Evolutionary conservation across 2,113 vertebrate genomes (phyloP).

Genomic region (Morone chrysops): DNA sequence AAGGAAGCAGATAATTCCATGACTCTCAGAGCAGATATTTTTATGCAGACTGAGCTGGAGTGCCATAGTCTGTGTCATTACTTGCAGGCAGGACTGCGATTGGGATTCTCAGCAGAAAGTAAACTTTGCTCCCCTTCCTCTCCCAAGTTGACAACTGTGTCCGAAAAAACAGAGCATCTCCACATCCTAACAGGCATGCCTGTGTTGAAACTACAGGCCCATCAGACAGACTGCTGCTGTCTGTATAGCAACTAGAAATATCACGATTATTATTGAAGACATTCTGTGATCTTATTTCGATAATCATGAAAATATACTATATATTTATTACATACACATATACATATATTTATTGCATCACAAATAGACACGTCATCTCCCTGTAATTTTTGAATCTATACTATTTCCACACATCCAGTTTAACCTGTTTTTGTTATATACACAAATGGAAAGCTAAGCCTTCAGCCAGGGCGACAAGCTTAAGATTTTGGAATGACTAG

Average conservation of each 20-base stretch:
- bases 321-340: no score
- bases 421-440: no score
- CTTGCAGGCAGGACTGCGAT: not conserved
- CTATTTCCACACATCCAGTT: no score
- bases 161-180: constrained; percentile 9
- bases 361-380: no score
- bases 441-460: no score
- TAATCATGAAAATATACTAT: no score
- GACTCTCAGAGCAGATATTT: not conserved
- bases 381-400: no score
- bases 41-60: not conserved
- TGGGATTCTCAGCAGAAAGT: not conserved
- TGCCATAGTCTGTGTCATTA: not conserved
- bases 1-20: not conserved
- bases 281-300: no score
- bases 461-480: no score
- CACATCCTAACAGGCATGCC: not conserved
- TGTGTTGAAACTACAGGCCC: constrained; percentile 7
- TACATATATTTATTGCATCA: no score
- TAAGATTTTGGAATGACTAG: no score
- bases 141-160: constrained; percentile 1
- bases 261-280: no score
- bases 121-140: constrained; percentile 1
- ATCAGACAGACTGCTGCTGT: constrained; percentile 28
- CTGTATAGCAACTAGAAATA: not conserved